Evolutionary conservation across 2,888 invertebrate genomes (phyloP), one percentile per base, ranked within the genome.

Genomic region (Eilema griseolum): DNA sequence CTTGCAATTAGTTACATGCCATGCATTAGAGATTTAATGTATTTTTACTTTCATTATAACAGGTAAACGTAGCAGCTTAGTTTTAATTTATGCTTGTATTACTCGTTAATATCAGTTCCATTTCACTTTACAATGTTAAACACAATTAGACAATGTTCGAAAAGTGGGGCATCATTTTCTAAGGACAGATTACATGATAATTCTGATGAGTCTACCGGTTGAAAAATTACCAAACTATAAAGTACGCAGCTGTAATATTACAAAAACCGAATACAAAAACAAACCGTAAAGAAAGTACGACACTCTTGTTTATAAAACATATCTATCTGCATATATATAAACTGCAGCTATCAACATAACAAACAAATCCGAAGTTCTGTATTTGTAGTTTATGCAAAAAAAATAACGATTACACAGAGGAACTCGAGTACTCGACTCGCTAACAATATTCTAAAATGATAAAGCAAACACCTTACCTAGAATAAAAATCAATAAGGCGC

Each of bases 401-500:
- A 24, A 26, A 11, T 14, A 26, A 24, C 57, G 5, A 59, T 5
- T 14, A 3, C 26, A 26, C 26, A 59, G 26, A 24, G 24, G 14
- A 41, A 41, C 14, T 41, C 5, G 2, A 24, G 41, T 16, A 16
- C 41, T 16, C 5, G 11, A 24, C 23, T 26, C 33, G 3, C 33
- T 61, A 23, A 61, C 23, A 61, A 37, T 61, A 37, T 33, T n/a
- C 23, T 26, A 33, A n/a, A 20, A 52, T 28, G 28, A 20, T 52
- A 46, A n/a, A 65, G 16, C 14, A 63, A 63, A 67, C 63, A 66
- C 41, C 52, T 70, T 57, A 28, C 57, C 60, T 64, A 69, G 26
- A n/a, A 31, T 56, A 16, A 71, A 66, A 70, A 31, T 52, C 73
- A 78, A 72, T 72, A 72, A 64, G 66, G 62, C 57, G 52, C 63